These are phyloP conservation scores for Turnix velox DNA, from an alignment of 2,113 vertebrate genomes.

Conservation along the genomic window DNA sequence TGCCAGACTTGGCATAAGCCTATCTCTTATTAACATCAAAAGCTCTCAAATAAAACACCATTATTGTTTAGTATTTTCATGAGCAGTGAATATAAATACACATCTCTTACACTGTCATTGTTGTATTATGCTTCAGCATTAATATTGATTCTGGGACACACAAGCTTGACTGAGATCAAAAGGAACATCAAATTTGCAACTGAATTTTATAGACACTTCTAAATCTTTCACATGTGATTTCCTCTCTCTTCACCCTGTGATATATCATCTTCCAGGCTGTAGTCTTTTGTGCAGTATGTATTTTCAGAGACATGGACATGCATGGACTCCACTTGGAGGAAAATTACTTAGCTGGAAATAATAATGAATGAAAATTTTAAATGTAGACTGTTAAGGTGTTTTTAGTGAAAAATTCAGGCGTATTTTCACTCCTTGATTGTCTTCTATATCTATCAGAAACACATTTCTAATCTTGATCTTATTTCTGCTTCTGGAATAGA, in stretches of 20 bases:
- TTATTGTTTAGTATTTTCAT: conserved; percentile 42
- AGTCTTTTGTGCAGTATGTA: background rate
- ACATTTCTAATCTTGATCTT: background rate
- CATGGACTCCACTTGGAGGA: background rate
- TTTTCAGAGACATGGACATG: background rate
- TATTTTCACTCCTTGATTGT: background rate
- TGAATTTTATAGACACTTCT: background rate
- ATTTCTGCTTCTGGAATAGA: background rate
- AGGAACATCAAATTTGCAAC: background rate
- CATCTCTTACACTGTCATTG: conserved; percentile 4
- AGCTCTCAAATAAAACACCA: conserved; percentile 43
- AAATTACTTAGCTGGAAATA: background rate
- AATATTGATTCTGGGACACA: background rate
- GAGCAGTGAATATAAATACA: conserved; percentile 46
- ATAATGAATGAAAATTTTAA: background rate
- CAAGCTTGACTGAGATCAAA: background rate
- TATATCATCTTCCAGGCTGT: background rate
- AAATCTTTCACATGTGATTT: background rate
- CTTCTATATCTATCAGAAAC: background rate
- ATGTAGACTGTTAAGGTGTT: background rate
- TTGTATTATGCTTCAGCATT: background rate
- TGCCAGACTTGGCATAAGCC: conserved; percentile 45
- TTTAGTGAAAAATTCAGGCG: background rate
- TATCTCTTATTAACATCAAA: conserved; percentile 60
- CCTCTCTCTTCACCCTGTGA: background rate